These are phyloP conservation scores for Zootermopsis nevadensis DNA, from an alignment of 2,888 invertebrate species.

Conservation along the genomic window DNA sequence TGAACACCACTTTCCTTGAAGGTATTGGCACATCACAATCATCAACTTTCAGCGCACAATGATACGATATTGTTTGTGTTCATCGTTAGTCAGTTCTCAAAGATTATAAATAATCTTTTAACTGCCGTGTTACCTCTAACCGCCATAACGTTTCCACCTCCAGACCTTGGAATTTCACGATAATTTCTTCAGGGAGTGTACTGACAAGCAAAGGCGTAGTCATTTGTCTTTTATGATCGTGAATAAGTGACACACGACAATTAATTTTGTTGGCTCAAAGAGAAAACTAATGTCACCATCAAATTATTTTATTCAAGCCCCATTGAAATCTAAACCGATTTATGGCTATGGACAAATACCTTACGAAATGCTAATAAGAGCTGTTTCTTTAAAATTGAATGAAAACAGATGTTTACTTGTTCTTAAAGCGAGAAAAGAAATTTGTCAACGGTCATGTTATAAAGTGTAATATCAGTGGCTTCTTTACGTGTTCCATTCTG, in stretches of 20 bases:
- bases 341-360: background rate
- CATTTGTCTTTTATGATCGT: background rate
- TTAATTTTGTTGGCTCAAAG: slow-evolving; percentile 5
- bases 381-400: background rate
- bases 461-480: background rate
- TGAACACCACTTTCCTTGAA: too few relatives aligned
- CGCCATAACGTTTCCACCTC: background rate
- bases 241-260: background rate
- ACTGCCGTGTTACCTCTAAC: background rate
- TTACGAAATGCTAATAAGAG: background rate
- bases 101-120: too few relatives aligned
- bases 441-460: background rate
- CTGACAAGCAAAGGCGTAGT: background rate
- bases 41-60: too few relatives aligned
- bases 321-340: background rate
- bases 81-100: too few relatives aligned
- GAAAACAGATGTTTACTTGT: slow-evolving; percentile 13
- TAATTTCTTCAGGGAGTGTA: background rate
- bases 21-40: too few relatives aligned
- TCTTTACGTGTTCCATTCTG: background rate
- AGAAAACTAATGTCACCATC: slow-evolving; percentile 19
- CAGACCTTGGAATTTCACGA: background rate
- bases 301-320: background rate
- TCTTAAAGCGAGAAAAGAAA: background rate
- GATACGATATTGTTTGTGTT: too few relatives aligned